Evolutionary conservation across 2,797 vertebrate genomes (phyloP), one percentile per base, ranked within the genome.

Genomic region (Eulemur mongoz): DNA sequence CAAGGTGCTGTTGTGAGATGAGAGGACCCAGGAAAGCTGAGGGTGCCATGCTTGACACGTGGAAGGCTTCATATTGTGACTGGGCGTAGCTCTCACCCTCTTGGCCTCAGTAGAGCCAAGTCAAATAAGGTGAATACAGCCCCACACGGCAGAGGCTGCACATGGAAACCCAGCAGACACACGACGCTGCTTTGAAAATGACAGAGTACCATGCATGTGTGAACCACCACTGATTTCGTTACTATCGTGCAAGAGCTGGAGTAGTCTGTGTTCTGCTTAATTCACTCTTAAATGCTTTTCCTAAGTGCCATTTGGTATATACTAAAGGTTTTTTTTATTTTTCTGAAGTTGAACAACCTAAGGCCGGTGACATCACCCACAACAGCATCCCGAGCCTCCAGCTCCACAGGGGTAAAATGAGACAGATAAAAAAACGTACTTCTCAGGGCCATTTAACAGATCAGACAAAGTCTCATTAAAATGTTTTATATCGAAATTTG

Each of bases 11-110:
- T 17, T 20, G 38, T 40, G 43, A 25, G n/a, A 7, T 1, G 22
- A 23, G 65, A 70, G 57, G 12, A 7, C 0, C 0, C 23, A 12
- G 83, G 76, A 2, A 27, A 73, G 45, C 54, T 5, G 63, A 35
- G 27, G 30, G 40, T 0, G 15, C 54, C 12, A 0, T 2, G 20
- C 50, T 20, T 43, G 15, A 9, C 4, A 3, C 0, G 0, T 1
- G 9, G n/a, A 3, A 48, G 32, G 69, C 54, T 45, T 11, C 3
- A 4, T 22, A 22, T 38, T 30, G 20, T 43, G 9, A 1, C 2
- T 7, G 11, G 9, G 27, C 4, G 5, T 27, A 0, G 23, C 43
- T 40, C 79, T 35, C 14, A 6, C 7, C 7, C 20, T 57, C 7
- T 52, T 15, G 0, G 50, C 25, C 8, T 75, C 83, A 0, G 27